Evolutionary conservation across 1,140 invertebrate genomes (phyloP).

Genomic region (Stegodyphus dumicola): DNA sequence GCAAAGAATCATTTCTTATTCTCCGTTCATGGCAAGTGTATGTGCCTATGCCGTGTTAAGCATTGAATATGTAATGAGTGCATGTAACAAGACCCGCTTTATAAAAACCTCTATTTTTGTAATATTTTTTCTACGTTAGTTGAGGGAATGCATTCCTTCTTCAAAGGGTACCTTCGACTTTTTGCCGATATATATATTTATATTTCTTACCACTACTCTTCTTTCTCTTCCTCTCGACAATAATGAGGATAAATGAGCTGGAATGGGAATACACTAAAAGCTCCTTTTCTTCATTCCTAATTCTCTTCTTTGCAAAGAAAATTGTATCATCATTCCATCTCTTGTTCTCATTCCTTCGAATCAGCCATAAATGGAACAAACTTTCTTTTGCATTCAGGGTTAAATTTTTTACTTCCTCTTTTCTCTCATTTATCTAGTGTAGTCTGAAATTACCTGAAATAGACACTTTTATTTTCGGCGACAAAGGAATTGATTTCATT

Average conservation of each 20-base stretch:
- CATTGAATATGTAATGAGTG: constrained; percentile 55
- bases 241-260: constrained; percentile 19
- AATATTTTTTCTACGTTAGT: constrained; percentile 20
- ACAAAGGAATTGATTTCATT: too few relatives aligned
- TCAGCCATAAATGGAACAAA: too few relatives aligned
- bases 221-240: not conserved
- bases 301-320: too few relatives aligned
- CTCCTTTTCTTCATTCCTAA: not conserved
- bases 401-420: too few relatives aligned
- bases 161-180: not conserved
- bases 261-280: constrained; percentile 23
- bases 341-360: too few relatives aligned
- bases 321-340: too few relatives aligned
- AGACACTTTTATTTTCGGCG: too few relatives aligned
- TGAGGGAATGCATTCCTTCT: too few relatives aligned
- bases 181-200: not conserved
- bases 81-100: constrained; percentile 39
- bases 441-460: too few relatives aligned
- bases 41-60: constrained; percentile 20
- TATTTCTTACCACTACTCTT: constrained; percentile 4
- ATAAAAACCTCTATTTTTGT: constrained; percentile 24
- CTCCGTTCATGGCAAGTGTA: not conserved
- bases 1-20: constrained; percentile 48
- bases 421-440: too few relatives aligned
- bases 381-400: too few relatives aligned